These are phyloP conservation scores for Theodoxus fluviatilis DNA, from an alignment of 2,888 invertebrate species.

Conservation along the genomic window DNA sequence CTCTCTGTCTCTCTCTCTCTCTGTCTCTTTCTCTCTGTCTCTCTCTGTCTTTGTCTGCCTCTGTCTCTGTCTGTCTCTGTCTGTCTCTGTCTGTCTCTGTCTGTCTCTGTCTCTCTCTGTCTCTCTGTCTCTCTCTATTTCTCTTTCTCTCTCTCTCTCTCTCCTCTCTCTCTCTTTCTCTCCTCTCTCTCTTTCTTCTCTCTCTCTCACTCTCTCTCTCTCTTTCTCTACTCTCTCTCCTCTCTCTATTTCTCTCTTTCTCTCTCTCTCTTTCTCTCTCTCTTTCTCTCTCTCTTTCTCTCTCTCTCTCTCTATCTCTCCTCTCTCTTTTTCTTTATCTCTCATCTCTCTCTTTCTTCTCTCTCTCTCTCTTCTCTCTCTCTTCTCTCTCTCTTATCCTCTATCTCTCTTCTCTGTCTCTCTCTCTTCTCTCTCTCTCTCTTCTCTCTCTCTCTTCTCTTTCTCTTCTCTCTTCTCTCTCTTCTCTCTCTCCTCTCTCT, in stretches of 20 bases:
- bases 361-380: background rate
- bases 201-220: background rate
- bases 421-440: background rate
- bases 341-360: background rate
- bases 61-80: background rate
- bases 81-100: background rate
- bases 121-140: background rate
- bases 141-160: background rate
- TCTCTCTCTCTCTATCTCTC: background rate
- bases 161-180: background rate
- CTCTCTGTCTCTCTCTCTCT: background rate
- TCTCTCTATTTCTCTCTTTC: conserved; percentile 22
- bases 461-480: background rate
- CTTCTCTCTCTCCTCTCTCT: background rate
- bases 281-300: conserved; percentile 32
- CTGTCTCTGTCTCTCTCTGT: conserved; percentile 3
- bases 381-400: conserved; percentile 2
- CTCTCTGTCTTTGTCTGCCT: background rate
- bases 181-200: background rate
- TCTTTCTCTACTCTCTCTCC: conserved; percentile 4
- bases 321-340: background rate
- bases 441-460: background rate
- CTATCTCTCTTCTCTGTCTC: background rate
- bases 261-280: conserved; percentile 21
- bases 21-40: background rate